Percentiles rank a stretch among this genome's conserved stretches.
Conservation (phyloP, 2,888 invertebrate species). For the Microctonus brassicae region DNA sequence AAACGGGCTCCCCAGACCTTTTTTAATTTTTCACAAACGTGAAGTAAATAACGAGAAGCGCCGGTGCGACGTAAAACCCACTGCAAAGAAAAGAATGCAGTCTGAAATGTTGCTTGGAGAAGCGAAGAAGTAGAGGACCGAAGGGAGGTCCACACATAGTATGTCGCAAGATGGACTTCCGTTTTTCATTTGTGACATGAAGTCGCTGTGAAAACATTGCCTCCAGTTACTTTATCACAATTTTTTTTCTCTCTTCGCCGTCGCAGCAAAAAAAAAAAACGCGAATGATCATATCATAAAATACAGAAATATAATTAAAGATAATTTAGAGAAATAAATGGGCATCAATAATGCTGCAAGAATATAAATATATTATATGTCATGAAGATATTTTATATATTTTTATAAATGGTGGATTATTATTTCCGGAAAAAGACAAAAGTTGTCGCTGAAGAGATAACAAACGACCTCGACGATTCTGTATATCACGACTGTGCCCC, state of each 20-base stretch:
- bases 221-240: neutral
- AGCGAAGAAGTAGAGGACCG: constrained; percentile 24
- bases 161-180: constrained; percentile 41
- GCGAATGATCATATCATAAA: constrained; percentile 6
- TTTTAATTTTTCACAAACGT: constrained; percentile 58
- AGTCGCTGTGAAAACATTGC: constrained; percentile 13
- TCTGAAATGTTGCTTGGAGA: constrained; percentile 36
- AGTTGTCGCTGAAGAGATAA: constrained; percentile 37
- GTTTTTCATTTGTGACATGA: constrained; percentile 33
- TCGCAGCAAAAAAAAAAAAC: neutral
- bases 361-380: neutral
- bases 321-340: neutral
- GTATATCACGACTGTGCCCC: no score
- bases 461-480: constrained; percentile 39
- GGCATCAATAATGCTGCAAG: no score
- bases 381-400: neutral
- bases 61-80: constrained; percentile 34
- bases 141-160: constrained; percentile 23
- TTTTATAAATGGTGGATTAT: constrained; percentile 17
- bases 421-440: neutral
- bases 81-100: constrained; percentile 38
- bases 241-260: neutral
- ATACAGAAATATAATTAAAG: neutral
- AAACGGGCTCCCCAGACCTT: constrained; percentile 11
- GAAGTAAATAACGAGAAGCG: constrained; percentile 53